Evolutionary conservation across 2,888 invertebrate species (phyloP), one percentile per base, ranked within the genome.

Genomic region (Glaucopsyche alexis): DNA sequence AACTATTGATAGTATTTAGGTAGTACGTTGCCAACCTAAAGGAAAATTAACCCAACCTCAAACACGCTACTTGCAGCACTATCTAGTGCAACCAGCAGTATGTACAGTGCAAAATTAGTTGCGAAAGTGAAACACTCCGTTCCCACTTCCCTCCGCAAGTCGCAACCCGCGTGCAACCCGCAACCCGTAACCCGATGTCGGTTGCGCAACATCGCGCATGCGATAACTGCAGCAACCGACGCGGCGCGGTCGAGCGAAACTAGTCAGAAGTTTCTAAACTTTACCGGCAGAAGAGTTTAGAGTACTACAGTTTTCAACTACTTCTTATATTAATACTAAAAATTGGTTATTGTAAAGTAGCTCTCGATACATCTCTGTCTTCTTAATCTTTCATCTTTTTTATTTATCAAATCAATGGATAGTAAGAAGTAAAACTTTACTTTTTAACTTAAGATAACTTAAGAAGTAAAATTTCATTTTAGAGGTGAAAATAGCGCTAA

Each of bases 251-350:
- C 38, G 60, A 38, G 60, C 60, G 60, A 60, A 60, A 60, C 60
- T 82, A 82, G 60, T 11, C 1, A 29, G 29, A 29, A 29, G 19
- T 11, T 49, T 14, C 55, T 11, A 52, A 52, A 60, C 19, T 60
- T 60, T 60, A 5, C 55, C 55, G 55, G 11, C 9, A 19, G 16
- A 9, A 7, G 11, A 60, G n/a, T n/a, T n/a, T n/a, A 47, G 47
- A 8, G 9, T 4, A 47, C 47, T 9, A 8, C 13, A 47, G 11
- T 47, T 13, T 47, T 29, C 4, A 29, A 29, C 29, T 29, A 29
- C 2, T 29, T 29, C 29, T 29, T 29, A 29, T 2, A 4, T 29
- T 29, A 29, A 29, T 4, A 29, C 29, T 29, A 29, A 4, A 29
- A 29, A 29, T n/a, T n/a, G 29, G 1, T n/a, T n/a, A 29, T 3